Conservation (phyloP, 2,113 vertebrate genomes). For the Pseudonaja textilis region DNA sequence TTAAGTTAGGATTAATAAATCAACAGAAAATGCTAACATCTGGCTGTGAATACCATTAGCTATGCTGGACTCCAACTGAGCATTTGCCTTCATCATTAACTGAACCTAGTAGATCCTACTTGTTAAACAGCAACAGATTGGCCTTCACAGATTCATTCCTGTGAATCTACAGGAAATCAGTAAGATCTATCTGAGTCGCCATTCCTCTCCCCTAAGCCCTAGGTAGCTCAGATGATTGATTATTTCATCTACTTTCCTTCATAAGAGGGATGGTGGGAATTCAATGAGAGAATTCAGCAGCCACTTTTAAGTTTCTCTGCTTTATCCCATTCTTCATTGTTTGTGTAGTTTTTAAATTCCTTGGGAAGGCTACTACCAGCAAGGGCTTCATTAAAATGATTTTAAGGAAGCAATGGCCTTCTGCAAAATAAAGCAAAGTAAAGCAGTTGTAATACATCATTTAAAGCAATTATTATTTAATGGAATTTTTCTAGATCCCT, state of each 20-base stretch:
- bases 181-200: neutral
- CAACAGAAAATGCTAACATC: conserved; percentile 11
- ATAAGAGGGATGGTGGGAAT: neutral
- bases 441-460: neutral
- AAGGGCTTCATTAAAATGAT: neutral
- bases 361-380: neutral
- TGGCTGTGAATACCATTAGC: neutral
- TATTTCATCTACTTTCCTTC: neutral
- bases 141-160: neutral
- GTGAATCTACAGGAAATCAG: neutral
- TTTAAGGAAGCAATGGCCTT: neutral
- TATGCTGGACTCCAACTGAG: conserved; percentile 3
- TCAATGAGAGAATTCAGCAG: neutral
- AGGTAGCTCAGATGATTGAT: neutral
- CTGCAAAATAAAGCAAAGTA: neutral
- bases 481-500: neutral
- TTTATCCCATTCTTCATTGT: neutral
- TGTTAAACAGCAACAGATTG: neutral
- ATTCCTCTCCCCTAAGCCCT: neutral
- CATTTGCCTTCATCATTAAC: conserved; percentile 22
- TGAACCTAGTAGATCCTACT: neutral
- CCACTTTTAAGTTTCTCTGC: neutral
- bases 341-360: neutral
- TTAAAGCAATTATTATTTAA: neutral
- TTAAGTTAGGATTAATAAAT: conserved; percentile 3